phyloP scores from a whole-genome alignment of 2,113 vertebrate species.

The Tapirus terrestris region DNA sequence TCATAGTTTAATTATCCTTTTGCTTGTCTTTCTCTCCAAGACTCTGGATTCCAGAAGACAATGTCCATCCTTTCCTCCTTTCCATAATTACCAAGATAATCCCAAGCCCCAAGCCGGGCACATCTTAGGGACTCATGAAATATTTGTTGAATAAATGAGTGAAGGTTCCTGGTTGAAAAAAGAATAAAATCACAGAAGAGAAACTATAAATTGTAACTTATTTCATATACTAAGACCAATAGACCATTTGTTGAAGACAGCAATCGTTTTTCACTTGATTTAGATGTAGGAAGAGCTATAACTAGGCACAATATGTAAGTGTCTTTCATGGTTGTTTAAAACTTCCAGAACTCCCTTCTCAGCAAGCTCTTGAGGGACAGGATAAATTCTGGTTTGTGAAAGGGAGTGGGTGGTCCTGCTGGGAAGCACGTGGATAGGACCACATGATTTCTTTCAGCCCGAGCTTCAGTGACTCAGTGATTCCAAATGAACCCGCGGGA shows the following conservation, averaged over 20 bases:
- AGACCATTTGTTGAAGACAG: not conserved
- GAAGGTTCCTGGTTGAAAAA: not conserved
- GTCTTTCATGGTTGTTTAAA: conserved; percentile 16
- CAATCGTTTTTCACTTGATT: conserved; percentile 20
- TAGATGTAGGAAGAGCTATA: not conserved
- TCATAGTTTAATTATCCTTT: conserved; percentile 25
- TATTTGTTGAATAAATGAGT: not conserved
- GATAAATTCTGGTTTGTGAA: conserved; percentile 47
- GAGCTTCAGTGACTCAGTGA: conserved; percentile 37
- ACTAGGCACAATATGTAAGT: not conserved
- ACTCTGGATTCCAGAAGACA: not conserved
- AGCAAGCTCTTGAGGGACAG: not conserved
- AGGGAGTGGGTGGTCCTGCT: conserved; percentile 30
- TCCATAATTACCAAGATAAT: conserved; percentile 23
- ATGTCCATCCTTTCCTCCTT: not conserved
- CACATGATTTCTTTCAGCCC: conserved; percentile 39
- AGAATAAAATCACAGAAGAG: not conserved
- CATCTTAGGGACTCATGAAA: not conserved
- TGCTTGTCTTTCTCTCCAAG: not conserved
- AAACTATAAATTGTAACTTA: conserved; percentile 31
- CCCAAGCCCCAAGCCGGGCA: not conserved
- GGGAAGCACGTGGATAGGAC: conserved; percentile 47
- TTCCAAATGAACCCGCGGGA: conserved; percentile 36
- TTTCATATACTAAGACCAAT: not conserved
- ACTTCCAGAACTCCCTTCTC: conserved; percentile 40